Percentiles rank a stretch among this genome's conserved stretches.
Conservation (phyloP, 64 coral and sea anemone genomes). For the Pocillopora damicornis region DNA sequence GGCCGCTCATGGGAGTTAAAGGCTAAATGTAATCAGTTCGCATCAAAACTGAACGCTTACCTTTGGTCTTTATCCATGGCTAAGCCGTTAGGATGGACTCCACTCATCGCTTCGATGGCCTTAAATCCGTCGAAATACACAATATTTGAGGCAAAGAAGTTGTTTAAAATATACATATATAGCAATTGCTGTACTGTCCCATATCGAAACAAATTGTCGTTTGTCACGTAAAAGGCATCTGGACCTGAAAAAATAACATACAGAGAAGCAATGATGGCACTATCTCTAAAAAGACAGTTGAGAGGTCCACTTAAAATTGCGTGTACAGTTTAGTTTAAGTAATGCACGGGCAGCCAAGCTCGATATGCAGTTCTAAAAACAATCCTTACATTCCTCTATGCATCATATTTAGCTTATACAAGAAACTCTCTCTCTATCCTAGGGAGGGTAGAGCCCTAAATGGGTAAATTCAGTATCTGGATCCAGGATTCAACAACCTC, state of each 20-base stretch:
- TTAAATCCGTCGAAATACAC: slow-evolving; percentile 65
- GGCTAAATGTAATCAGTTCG: neutral
- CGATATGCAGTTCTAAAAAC: too few species aligned
- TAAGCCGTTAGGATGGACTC: slow-evolving; percentile 64
- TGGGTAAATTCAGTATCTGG: too few species aligned
- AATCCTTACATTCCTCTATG: too few species aligned
- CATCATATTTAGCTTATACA: too few species aligned
- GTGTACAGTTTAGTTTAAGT: too few species aligned
- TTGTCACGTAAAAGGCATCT: slow-evolving; percentile 86
- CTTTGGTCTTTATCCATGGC: slow-evolving; percentile 56
- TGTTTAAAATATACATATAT: slow-evolving; percentile 23
- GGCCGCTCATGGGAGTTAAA: too few species aligned
- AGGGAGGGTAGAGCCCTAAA: too few species aligned
- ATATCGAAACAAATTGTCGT: slow-evolving; percentile 70
- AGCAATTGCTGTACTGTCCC: slow-evolving; percentile 11
- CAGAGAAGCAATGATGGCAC: neutral
- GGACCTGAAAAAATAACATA: slow-evolving; percentile 45
- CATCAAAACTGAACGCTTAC: neutral
- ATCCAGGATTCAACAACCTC: too few species aligned
- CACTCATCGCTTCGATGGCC: slow-evolving; percentile 23
- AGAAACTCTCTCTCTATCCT: too few species aligned
- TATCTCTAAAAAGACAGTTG: neutral
- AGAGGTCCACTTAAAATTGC: neutral
- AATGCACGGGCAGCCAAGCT: too few species aligned
- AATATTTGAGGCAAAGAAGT: slow-evolving; percentile 22